Evolutionary conservation across 2,113 vertebrate genomes (phyloP).

Genomic region (Gymnobelideus leadbeateri): DNA sequence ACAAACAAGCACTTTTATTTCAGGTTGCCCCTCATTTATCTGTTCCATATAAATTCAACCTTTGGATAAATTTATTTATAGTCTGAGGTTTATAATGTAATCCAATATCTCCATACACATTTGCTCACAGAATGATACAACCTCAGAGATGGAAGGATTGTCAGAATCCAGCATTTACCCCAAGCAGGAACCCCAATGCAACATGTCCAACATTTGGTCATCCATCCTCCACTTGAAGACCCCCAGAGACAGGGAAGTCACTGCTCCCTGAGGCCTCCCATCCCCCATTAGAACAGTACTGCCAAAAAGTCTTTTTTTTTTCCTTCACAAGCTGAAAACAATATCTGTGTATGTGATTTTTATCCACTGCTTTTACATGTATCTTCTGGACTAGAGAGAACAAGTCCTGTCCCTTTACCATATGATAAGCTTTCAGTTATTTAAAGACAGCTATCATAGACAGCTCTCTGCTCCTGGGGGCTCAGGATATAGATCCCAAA

Average conservation of each 20-base stretch:
- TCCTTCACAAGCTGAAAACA: neutral
- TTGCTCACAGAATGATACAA: neutral
- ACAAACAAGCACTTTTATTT: constrained; percentile 7
- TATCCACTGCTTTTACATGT: neutral
- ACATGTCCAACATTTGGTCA: neutral
- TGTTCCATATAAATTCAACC: constrained; percentile 16
- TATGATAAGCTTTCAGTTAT: neutral
- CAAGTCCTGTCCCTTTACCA: neutral
- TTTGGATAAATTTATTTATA: constrained; percentile 32
- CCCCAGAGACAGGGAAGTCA: neutral
- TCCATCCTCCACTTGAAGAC: neutral
- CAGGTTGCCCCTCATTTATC: constrained; percentile 13
- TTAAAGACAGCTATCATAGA: neutral
- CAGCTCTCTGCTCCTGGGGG: neutral
- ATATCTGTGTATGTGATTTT: neutral
- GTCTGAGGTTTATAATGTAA: neutral
- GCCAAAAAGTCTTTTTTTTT: neutral
- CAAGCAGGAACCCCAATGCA: neutral
- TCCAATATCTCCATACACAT: neutral
- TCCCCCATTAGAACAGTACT: neutral
- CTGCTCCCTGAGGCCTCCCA: neutral
- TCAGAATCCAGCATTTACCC: neutral
- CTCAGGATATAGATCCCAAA: neutral
- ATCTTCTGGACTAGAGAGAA: neutral
- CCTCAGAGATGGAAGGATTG: neutral